phyloP scores from a whole-genome alignment of 2,797 vertebrate genomes.

The Tokudaia tokunoshimensis region DNA sequence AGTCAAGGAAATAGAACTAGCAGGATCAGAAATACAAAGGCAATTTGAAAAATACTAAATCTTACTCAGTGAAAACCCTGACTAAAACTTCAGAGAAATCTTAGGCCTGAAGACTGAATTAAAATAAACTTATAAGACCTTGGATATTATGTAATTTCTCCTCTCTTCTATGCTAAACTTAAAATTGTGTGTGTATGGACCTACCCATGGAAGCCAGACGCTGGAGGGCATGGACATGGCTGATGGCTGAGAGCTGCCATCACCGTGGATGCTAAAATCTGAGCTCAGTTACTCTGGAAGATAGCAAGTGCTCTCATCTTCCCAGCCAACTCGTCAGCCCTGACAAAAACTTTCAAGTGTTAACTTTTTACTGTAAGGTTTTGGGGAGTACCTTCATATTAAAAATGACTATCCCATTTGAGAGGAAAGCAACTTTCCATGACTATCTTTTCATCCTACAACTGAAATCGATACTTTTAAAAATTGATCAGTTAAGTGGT shows the following conservation, averaged over 20 bases:
- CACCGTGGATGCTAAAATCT: not conserved
- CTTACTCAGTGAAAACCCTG: constrained; percentile 57
- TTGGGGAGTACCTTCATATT: constrained; percentile 48
- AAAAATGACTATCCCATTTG: constrained; percentile 53
- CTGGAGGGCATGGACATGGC: not conserved
- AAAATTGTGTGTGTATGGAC: not conserved
- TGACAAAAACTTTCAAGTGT: constrained; percentile 24
- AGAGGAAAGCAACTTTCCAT: constrained; percentile 6
- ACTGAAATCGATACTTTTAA: constrained; percentile 40
- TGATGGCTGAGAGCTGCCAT: not conserved
- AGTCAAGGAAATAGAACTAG: constrained; percentile 70
- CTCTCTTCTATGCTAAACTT: constrained; percentile 38
- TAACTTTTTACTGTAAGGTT: constrained; percentile 20
- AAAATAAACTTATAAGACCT: constrained; percentile 56
- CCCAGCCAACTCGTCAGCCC: not conserved
- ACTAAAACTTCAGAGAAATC: constrained; percentile 55
- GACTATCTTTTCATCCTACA: constrained; percentile 47
- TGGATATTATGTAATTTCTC: constrained; percentile 46
- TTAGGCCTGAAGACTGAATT: constrained; percentile 64
- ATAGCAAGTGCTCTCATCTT: not conserved
- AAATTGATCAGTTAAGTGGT: not conserved
- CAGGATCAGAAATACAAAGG: constrained; percentile 67
- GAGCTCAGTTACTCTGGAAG: not conserved
- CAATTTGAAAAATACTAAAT: constrained; percentile 65
- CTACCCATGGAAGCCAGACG: not conserved